Evolutionary conservation across 2,888 invertebrate species (phyloP), one percentile per base, ranked within the genome.

Genomic region (Harpalus rufipes): DNA sequence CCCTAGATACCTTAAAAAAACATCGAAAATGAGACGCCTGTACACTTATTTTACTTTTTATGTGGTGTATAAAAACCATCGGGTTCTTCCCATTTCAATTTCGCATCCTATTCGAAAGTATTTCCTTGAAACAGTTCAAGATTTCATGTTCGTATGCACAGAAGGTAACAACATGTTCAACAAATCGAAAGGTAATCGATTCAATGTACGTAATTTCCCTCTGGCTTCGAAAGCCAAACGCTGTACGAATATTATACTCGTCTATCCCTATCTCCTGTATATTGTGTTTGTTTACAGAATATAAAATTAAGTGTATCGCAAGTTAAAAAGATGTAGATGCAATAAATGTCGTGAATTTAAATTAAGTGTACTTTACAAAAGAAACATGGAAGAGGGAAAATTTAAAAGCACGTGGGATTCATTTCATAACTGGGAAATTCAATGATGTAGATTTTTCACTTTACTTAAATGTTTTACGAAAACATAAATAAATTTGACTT

Each of bases 291-390:
- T 51, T 51, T 51, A 12, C 8, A 51, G 44, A 51, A 51, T 51
- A 51, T 12, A 51, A 51, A 51, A 12, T 51, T 51, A 51, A 51
- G 44, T 51, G 44, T 51, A 51, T 51, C 10, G 12, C 44, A 51
- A 8, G 44, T 0, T 51, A 51, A 51, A 12, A 51, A 51, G 44
- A 51, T 51, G 44, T 10, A 51, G 44, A 51, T 51, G 44, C 44
- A 51, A 51, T 51, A 51, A 51, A 8, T 51, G 44, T 51, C 44
- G 7, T 51, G 44, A 51, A 51, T 51, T 51, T 51, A 10, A 51
- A 51, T 51, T 51, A 51, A 51, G 44, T 51, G 44, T 51, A 51
- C 44, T 51, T 51, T 51, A 51, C 44, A 51, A 51, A 51, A 51
- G 44, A 51, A 51, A 51, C 10, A 51, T 51, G 44, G 10, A 51